Evolutionary conservation across 2,113 vertebrate species (phyloP).

Genomic region (Typhlomys cinereus): DNA sequence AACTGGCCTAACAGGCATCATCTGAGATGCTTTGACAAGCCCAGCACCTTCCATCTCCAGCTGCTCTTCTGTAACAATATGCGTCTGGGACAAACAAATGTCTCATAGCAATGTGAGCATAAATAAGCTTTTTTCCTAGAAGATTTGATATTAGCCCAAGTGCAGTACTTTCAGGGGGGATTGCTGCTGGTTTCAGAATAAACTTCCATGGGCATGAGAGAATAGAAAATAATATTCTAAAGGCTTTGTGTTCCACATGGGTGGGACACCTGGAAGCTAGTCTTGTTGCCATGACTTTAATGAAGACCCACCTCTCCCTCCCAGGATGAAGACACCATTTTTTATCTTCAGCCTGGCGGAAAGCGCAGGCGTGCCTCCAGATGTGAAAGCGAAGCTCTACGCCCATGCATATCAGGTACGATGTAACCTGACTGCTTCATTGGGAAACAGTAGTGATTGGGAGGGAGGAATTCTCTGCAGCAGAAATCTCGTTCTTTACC

Average conservation of each 20-base stretch:
- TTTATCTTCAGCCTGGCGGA: conserved; percentile 97
- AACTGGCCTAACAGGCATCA: not conserved
- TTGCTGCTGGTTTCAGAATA: not conserved
- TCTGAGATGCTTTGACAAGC: not conserved
- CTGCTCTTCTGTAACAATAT: not conserved
- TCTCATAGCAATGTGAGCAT: rapidly evolving
- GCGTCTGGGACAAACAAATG: not conserved
- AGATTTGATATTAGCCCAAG: not conserved
- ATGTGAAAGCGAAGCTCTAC: conserved; percentile 89
- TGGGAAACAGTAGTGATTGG: not conserved
- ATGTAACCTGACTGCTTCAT: conserved; percentile 16
- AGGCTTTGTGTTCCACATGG: rapidly evolving
- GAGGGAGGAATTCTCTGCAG: not conserved
- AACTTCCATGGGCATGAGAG: not conserved
- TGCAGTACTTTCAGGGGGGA: too few relatives aligned
- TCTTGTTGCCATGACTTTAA: not conserved
- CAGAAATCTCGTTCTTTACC: not conserved
- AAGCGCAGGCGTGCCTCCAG: conserved; percentile 79
- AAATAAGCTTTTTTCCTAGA: not conserved
- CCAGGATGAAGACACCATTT: conserved; percentile 98
- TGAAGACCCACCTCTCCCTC: not conserved
- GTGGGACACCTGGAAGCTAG: not conserved
- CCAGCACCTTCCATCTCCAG: not conserved
- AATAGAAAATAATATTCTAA: not conserved
- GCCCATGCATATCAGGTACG: conserved; percentile 91